phyloP scores from a whole-genome alignment of 2,113 vertebrate genomes.

The Clarias gariepinus region DNA sequence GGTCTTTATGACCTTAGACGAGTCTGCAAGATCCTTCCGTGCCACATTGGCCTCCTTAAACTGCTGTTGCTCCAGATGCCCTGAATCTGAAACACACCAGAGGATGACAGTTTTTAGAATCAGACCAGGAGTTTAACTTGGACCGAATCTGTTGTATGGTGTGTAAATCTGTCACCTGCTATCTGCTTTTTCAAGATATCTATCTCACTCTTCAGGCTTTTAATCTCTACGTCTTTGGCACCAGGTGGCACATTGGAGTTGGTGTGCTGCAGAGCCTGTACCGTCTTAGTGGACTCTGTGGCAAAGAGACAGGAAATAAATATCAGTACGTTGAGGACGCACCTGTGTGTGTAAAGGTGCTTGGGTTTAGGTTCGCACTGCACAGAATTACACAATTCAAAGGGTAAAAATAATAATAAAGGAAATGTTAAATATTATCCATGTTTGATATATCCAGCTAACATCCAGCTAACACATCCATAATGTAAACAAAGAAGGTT shows the following conservation, averaged over 20 bases:
- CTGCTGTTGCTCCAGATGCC: slow-evolving; percentile 82
- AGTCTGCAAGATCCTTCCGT: slow-evolving; percentile 85
- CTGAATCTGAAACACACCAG: slow-evolving; percentile 75
- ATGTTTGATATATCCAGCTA: too few relatives aligned
- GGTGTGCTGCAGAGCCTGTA: slow-evolving; percentile 89
- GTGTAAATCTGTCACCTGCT: slow-evolving; percentile 74
- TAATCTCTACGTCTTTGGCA: slow-evolving; percentile 90
- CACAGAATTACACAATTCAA: not conserved
- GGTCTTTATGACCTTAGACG: slow-evolving; percentile 85
- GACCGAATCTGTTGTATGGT: not conserved
- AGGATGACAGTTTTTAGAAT: not conserved
- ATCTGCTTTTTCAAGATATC: slow-evolving; percentile 92
- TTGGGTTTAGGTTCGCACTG: not conserved
- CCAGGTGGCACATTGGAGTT: slow-evolving; percentile 75
- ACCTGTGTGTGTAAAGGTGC: not conserved
- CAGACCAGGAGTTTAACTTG: not conserved
- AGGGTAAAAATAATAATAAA: not conserved
- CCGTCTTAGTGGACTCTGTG: slow-evolving; percentile 90
- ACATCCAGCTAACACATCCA: too few relatives aligned
- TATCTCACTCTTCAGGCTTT: slow-evolving; percentile 92
- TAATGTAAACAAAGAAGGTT: too few relatives aligned
- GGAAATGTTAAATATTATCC: too few relatives aligned
- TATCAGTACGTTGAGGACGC: not conserved
- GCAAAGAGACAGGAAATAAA: not conserved
- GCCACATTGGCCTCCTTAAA: slow-evolving; percentile 84